These are phyloP conservation scores for Kradibia gibbosae DNA, from an alignment of 1,140 invertebrate species.

Conservation along the genomic window DNA sequence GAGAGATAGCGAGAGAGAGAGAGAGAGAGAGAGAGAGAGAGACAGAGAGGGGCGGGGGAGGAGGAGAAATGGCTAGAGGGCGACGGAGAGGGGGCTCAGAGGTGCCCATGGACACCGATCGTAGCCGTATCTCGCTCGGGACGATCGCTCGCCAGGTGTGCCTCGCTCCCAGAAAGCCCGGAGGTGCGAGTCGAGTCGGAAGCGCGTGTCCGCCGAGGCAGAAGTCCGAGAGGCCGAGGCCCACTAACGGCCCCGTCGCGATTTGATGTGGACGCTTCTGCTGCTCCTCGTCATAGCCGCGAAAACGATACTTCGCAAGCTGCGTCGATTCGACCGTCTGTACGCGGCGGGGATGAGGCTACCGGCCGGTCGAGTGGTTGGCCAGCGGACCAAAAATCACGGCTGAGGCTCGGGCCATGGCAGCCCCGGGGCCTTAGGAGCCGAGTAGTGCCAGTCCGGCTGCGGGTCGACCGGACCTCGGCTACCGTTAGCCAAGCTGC, in stretches of 20 bases:
- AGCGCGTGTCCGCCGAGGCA: neutral
- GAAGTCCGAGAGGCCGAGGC: neutral
- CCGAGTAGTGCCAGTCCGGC: constrained; percentile 26
- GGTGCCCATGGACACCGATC: constrained; percentile 39
- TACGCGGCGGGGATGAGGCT: constrained; percentile 26
- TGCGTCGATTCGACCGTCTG: constrained; percentile 48
- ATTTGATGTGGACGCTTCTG: constrained; percentile 54
- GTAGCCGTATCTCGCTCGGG: constrained; percentile 12
- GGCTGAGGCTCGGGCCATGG: constrained; percentile 36
- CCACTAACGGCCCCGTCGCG: neutral
- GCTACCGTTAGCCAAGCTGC: neutral
- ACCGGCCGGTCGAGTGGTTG: constrained; percentile 1
- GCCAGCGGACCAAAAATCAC: constrained; percentile 48
- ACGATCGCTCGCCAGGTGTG: neutral
- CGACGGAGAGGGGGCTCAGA: neutral
- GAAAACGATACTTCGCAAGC: constrained; percentile 53
- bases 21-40: neutral
- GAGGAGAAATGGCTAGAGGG: neutral
- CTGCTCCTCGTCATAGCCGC: constrained; percentile 51
- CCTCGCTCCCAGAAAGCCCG: constrained; percentile 27
- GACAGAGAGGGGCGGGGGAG: neutral
- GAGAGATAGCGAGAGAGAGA: too few species aligned
- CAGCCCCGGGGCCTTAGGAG: neutral
- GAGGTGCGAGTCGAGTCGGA: constrained; percentile 30
- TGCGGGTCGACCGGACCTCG: neutral